phyloP scores from a whole-genome alignment of 2,113 vertebrate species.

The Lasiurus borealis region DNA sequence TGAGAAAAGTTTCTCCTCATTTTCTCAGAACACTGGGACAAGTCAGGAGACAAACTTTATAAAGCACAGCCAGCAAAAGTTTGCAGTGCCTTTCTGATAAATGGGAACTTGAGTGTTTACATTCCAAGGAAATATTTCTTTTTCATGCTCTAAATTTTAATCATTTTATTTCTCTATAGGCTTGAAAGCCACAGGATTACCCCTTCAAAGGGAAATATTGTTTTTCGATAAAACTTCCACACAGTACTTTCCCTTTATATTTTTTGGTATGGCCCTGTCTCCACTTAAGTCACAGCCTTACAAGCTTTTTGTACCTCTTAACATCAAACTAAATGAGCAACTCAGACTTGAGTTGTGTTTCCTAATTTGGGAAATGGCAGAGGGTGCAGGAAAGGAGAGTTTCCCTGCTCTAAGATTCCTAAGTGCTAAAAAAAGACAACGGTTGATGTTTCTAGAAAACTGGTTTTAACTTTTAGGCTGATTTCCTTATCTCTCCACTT shows the following conservation, averaged over 20 bases:
- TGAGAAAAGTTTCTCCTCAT: not conserved
- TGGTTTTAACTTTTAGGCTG: not conserved
- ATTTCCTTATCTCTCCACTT: not conserved
- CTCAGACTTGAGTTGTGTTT: not conserved
- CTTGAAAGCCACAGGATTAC: not conserved
- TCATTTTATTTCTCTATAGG: not conserved
- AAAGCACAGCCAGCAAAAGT: not conserved
- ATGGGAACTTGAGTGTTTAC: not conserved
- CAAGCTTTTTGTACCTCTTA: not conserved
- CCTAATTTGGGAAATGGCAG: not conserved
- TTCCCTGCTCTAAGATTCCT: not conserved
- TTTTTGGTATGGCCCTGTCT: not conserved
- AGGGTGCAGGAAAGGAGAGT: not conserved
- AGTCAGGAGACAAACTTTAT: not conserved
- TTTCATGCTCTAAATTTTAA: not conserved
- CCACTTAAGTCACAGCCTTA: not conserved
- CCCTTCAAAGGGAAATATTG: not conserved
- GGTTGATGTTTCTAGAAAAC: not conserved
- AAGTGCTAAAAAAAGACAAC: not conserved
- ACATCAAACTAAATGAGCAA: not conserved
- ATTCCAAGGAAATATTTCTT: conserved; percentile 23
- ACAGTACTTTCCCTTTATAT: not conserved
- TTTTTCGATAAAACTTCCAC: not conserved
- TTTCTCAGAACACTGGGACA: not conserved
- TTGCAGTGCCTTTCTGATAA: not conserved